These are phyloP conservation scores for Sciaenops ocellatus DNA, from an alignment of 2,797 vertebrate species.

Conservation along the genomic window DNA sequence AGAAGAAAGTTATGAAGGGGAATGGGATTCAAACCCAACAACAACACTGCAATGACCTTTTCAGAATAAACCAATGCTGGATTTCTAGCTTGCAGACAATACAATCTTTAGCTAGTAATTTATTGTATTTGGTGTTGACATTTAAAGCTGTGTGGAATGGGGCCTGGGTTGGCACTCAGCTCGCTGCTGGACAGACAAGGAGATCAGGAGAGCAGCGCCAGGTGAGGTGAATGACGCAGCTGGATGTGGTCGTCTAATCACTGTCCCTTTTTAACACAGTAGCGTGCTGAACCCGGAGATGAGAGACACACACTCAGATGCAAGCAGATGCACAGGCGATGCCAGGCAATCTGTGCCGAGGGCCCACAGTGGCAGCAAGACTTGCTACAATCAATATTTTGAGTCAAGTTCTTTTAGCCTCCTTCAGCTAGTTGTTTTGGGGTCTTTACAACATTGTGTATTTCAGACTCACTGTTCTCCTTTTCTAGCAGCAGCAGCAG, in stretches of 20 bases:
- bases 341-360: too few relatives aligned
- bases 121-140: not conserved
- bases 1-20: not conserved
- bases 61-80: not conserved
- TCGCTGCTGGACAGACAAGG: too few relatives aligned
- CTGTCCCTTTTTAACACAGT: too few relatives aligned
- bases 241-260: too few relatives aligned
- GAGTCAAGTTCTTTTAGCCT: not conserved
- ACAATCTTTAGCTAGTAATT: not conserved
- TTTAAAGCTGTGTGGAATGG: not conserved
- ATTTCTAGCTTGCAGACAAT: not conserved
- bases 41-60: not conserved
- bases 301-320: too few relatives aligned
- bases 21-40: not conserved
- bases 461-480: not conserved
- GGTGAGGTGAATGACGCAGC: too few relatives aligned
- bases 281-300: too few relatives aligned
- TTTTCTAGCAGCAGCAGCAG: too few relatives aligned
- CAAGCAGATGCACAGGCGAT: too few relatives aligned
- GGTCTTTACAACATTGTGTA: not conserved
- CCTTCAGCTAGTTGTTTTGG: not conserved
- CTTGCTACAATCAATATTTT: not conserved
- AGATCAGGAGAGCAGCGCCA: too few relatives aligned
- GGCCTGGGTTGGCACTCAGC: too few relatives aligned
- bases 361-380: too few relatives aligned